Evolutionary conservation across 2,797 vertebrate genomes (phyloP).

Genomic region (Apogon hyalosoma): DNA sequence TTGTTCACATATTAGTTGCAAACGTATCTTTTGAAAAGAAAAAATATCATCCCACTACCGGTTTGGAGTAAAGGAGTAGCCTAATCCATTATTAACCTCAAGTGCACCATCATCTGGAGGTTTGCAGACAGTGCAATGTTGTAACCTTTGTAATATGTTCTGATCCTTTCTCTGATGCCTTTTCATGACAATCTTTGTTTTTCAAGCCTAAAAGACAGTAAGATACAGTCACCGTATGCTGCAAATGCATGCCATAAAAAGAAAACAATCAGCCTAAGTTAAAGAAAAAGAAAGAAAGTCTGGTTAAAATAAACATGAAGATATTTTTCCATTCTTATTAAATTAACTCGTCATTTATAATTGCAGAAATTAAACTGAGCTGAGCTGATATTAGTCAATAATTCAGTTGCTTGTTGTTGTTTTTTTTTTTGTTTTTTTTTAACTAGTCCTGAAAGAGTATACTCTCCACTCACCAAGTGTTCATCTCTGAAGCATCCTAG

Average conservation of each 20-base stretch:
- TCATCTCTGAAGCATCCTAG: slow-evolving; percentile 63
- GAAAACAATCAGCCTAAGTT: background rate
- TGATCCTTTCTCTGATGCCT: background rate
- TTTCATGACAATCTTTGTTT: slow-evolving; percentile 2
- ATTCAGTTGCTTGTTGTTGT: background rate
- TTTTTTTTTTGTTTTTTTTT: background rate
- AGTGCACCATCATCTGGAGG: slow-evolving; percentile 72
- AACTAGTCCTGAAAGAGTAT: slow-evolving; percentile 17
- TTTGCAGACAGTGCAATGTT: slow-evolving; percentile 37
- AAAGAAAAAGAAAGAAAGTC: too few species aligned
- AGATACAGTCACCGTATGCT: background rate
- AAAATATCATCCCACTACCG: slow-evolving; percentile 22
- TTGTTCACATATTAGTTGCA: background rate
- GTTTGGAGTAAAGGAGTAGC: slow-evolving; percentile 28
- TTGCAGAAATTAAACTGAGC: too few species aligned
- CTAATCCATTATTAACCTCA: slow-evolving; percentile 23
- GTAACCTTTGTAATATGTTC: background rate
- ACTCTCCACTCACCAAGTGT: slow-evolving; percentile 74
- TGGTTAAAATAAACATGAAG: too few species aligned
- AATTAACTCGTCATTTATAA: too few species aligned
- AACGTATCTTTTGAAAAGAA: slow-evolving; percentile 40
- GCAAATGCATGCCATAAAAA: background rate
- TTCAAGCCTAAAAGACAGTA: background rate
- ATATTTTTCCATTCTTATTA: too few species aligned
- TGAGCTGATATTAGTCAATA: background rate